Percentiles rank a stretch among this genome's conserved stretches.
These are phyloP conservation scores for Puffinus mauretanicus DNA, from an alignment of 2,113 vertebrate species.

Conservation along the genomic window DNA sequence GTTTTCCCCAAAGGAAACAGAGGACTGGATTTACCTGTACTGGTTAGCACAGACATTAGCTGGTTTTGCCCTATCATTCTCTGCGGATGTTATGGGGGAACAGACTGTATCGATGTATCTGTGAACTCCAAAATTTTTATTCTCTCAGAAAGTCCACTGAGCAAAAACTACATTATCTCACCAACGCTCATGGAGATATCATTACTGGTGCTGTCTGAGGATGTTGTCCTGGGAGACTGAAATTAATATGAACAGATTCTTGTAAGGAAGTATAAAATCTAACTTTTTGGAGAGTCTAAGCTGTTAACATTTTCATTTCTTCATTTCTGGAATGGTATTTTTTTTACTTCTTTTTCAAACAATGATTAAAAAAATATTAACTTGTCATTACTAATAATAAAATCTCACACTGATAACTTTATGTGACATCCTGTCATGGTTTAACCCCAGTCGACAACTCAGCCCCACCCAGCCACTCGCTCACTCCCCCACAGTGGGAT, in stretches of 20 bases:
- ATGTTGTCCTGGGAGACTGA: neutral
- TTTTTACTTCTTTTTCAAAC: neutral
- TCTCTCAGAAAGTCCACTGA: neutral
- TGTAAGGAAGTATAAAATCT: neutral
- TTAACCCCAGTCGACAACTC: too few species aligned
- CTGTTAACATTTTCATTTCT: neutral
- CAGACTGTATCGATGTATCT: neutral
- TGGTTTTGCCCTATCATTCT: neutral
- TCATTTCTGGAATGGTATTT: neutral
- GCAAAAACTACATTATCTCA: neutral
- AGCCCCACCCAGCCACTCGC: too few species aligned
- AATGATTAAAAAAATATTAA: neutral
- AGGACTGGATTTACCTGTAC: neutral
- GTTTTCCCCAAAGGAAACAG: neutral
- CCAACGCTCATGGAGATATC: accelerated
- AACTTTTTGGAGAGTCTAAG: neutral
- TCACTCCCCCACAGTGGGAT: too few species aligned
- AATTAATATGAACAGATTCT: neutral
- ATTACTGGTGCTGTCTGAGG: neutral
- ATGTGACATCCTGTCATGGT: too few species aligned
- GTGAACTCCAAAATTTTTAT: neutral
- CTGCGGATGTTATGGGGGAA: neutral
- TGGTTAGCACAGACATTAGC: neutral
- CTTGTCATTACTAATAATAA: neutral
- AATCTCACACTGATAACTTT: neutral